Base-by-base conservation (phyloP, 2,888 invertebrate genomes). In the Acanthosepion lycidas region DNA sequence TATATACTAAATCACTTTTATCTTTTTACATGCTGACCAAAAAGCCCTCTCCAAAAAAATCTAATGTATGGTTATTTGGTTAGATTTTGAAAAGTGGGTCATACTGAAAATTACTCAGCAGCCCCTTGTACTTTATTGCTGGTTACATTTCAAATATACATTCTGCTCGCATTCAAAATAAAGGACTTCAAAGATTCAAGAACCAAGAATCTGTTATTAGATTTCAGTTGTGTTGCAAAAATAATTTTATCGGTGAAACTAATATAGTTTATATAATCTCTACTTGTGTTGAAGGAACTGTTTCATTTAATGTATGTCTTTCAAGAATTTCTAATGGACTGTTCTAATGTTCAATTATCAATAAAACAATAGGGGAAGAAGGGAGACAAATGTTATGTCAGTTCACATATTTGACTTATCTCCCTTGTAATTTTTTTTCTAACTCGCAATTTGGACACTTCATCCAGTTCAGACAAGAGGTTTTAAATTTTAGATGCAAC, bases 361-460 rank as follows among this genome's bases (percentile, higher is more conserved):
- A 78, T 78, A 78, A 78, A 78, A 78, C 78, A 78, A 78, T 78
- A 78, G n/a, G 78, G 78, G 51, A 92, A 26, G 28, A 92, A 92
- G 92, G 92, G 92, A 92, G 92, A 92, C 92, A 51, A 92, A 92
- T 92, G 28, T 92, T 6, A 18, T 51, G 18, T 49, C 49, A 92
- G 42, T 92, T n/a, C 20, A 92, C 28, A 49, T 92, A 92, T 49
- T 51, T 92, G 92, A 92, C 92, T 92, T 92, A 92, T 49, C 53
- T 92, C 92, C 92, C 92, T 51, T 92, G 49, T 49, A 51, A 33
- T n/a, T 23, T 51, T 49, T 20, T 92, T n/a, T 51, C 28, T 3
- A 51, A 18, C 33, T 92, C 0, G 12, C n/a, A 59, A 59, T 59
- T 20, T n/a, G n/a, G n/a, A 28, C 9, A 78, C 8, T n/a, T 78